Evolutionary conservation across 1,140 invertebrate species (phyloP).

Genomic region (Panagrolaimus sp.): DNA sequence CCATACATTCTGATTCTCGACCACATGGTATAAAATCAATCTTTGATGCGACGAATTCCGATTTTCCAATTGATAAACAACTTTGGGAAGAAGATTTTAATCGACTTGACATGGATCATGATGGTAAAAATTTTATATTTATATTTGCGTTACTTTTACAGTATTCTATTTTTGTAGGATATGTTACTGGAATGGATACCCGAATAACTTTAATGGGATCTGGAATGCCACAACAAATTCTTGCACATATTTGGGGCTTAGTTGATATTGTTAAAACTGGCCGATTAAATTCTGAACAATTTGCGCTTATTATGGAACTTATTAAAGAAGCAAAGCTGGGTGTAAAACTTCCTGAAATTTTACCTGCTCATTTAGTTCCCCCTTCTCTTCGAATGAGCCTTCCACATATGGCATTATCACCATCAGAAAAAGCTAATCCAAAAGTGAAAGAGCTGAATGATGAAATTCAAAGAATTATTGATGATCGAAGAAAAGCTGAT

Average conservation of each 20-base stretch:
- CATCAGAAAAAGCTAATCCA: constrained; percentile 26
- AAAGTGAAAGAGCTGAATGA: constrained; percentile 40
- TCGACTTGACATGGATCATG: constrained; percentile 81
- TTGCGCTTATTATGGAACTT: constrained; percentile 66
- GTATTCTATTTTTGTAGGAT: constrained; percentile 84
- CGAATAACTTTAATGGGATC: constrained; percentile 65
- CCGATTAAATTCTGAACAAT: constrained; percentile 87
- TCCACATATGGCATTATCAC: not conserved
- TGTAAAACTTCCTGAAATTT: constrained; percentile 74
- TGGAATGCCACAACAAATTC: constrained; percentile 76
- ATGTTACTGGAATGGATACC: constrained; percentile 60
- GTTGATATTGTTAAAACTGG: constrained; percentile 60
- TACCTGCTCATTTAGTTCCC: constrained; percentile 85
- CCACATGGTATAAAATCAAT: constrained; percentile 2
- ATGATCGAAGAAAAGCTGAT: constrained; percentile 44
- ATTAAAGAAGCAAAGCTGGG: constrained; percentile 78
- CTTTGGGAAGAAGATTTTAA: constrained; percentile 79
- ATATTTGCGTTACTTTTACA: constrained; percentile 88
- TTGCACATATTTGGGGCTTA: constrained; percentile 88
- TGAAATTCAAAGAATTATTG: constrained; percentile 33
- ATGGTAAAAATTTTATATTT: no score
- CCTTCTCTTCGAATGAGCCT: constrained; percentile 65
- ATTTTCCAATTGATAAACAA: constrained; percentile 62
- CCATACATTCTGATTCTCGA: constrained; percentile 5
- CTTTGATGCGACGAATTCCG: constrained; percentile 8